Conservation (phyloP, 2,888 invertebrate species). For the Sisyra terminalis region DNA sequence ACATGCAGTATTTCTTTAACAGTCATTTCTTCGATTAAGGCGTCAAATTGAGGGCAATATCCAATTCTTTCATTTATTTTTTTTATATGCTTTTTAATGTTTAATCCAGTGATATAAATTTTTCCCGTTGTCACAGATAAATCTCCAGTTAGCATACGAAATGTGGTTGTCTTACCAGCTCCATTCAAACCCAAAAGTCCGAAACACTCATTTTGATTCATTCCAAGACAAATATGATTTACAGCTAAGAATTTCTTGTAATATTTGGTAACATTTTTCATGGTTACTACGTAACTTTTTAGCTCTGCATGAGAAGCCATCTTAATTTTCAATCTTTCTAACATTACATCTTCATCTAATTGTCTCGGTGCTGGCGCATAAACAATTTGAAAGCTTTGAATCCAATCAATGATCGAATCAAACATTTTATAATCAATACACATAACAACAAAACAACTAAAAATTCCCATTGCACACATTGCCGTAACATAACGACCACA, state of each 20-base stretch:
- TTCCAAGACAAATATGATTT: conserved; percentile 43
- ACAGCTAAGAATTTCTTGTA: conserved; percentile 64
- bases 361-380: too few species aligned
- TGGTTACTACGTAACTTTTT: conserved; percentile 33
- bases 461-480: conserved; percentile 34
- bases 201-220: conserved; percentile 60
- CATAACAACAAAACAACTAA: conserved; percentile 43
- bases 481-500: conserved; percentile 48
- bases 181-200: conserved; percentile 73
- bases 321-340: conserved; percentile 33
- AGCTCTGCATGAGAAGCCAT: conserved; percentile 25
- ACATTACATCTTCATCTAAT: conserved; percentile 33
- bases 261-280: conserved; percentile 53
- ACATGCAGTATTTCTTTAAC: conserved; percentile 49
- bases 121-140: conserved; percentile 51
- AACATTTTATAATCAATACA: conserved; percentile 42
- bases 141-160: conserved; percentile 82
- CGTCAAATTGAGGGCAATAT: conserved; percentile 41
- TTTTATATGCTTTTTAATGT: conserved; percentile 31
- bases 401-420: conserved; percentile 28
- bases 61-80: conserved; percentile 40
- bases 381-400: too few species aligned
- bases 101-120: conserved; percentile 33
- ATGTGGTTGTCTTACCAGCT: conserved; percentile 77
- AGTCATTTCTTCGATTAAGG: conserved; percentile 34